Conservation (phyloP, 1,140 invertebrate species). For the Diorhabda elongata region DNA sequence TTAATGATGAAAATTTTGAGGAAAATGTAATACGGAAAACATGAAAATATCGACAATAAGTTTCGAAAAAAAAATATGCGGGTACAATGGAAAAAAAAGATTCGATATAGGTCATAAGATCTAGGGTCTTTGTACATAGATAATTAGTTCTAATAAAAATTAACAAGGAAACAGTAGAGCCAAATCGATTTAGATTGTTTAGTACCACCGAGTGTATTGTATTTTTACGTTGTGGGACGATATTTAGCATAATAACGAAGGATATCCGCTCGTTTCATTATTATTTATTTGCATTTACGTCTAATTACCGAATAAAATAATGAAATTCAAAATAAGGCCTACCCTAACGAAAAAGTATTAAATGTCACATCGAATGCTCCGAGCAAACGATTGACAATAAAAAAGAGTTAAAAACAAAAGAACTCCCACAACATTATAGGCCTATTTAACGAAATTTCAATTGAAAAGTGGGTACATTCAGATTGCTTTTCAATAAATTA, state of each 20-base stretch:
- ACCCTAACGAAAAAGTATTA: slow-evolving; percentile 14
- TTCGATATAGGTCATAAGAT: no score
- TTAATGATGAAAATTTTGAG: no score
- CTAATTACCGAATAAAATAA: slow-evolving; percentile 8
- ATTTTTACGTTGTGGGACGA: slow-evolving; percentile 9
- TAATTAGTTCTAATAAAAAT: no score
- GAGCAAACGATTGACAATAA: slow-evolving; percentile 19
- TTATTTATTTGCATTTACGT: neutral
- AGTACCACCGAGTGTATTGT: neutral
- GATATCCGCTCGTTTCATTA: slow-evolving; percentile 16
- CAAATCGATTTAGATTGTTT: no score
- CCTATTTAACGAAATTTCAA: neutral
- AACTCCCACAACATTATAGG: neutral
- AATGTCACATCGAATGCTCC: slow-evolving; percentile 15
- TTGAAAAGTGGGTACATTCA: slow-evolving; percentile 14
- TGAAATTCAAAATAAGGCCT: neutral
- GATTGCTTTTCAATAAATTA: slow-evolving; percentile 18
- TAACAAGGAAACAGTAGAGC: no score
- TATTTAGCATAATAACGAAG: slow-evolving; percentile 13
- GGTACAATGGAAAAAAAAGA: no score
- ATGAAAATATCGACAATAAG: no score
- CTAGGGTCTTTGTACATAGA: no score
- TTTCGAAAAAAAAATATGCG: no score
- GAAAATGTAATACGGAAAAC: no score
- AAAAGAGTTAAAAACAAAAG: slow-evolving; percentile 14